Evolutionary conservation across 2,113 vertebrate species (phyloP).

Genomic region (Alethe castanea): DNA sequence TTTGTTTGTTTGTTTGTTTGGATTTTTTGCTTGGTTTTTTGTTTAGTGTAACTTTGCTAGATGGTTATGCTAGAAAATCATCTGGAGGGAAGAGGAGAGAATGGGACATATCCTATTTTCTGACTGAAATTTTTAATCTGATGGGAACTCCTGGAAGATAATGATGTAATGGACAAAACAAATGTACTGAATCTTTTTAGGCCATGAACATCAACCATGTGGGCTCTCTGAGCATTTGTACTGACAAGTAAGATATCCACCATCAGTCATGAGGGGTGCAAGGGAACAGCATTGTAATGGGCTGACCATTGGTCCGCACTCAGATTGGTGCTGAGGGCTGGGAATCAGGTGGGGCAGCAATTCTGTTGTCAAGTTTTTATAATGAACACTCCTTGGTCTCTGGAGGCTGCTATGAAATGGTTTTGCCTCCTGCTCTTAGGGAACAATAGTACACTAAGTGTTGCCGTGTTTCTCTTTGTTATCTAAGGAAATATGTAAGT

Average conservation of each 20-base stretch:
- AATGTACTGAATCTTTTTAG: not conserved
- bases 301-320: not conserved
- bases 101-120: not conserved
- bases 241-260: slow-evolving; percentile 19
- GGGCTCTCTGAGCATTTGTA: slow-evolving; percentile 40
- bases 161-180: not conserved
- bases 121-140: not conserved
- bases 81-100: not conserved
- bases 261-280: not conserved
- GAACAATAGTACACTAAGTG: not conserved
- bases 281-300: not conserved
- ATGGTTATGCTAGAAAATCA: not conserved
- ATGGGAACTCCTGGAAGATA: not conserved
- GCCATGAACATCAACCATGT: not conserved
- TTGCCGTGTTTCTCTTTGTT: not conserved
- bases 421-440: not conserved
- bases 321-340: not conserved
- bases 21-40: not conserved
- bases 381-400: not conserved
- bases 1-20: not conserved
- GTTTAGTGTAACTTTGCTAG: not conserved
- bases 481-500: not conserved
- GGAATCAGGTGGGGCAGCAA: not conserved
- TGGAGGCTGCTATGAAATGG: not conserved
- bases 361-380: not conserved